These are phyloP conservation scores for Theretra japonica DNA, from an alignment of 2,888 invertebrate genomes.

Conservation along the genomic window DNA sequence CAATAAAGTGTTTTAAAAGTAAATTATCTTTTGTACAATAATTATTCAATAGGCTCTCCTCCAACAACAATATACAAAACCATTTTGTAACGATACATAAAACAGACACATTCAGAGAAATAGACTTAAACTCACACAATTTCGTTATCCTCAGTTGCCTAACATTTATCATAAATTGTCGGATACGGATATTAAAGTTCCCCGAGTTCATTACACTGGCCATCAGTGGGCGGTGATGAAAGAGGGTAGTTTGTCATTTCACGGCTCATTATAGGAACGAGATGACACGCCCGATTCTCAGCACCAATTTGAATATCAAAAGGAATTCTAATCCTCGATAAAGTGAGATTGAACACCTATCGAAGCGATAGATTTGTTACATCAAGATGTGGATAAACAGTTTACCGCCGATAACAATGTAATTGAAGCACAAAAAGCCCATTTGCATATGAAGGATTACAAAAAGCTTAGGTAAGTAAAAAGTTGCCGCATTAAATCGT, in stretches of 20 bases:
- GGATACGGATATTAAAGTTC: slow-evolving; percentile 52
- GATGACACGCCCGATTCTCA: slow-evolving; percentile 54
- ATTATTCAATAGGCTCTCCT: too few relatives aligned
- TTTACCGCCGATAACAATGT: slow-evolving; percentile 5
- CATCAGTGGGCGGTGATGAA: slow-evolving; percentile 68
- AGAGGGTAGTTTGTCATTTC: slow-evolving; percentile 71
- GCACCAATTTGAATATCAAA: slow-evolving; percentile 68
- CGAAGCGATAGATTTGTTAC: slow-evolving; percentile 35
- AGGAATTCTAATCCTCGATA: slow-evolving; percentile 43
- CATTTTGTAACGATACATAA: background rate
- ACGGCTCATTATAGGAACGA: slow-evolving; percentile 59
- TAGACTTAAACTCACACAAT: background rate
- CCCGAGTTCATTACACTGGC: slow-evolving; percentile 54
- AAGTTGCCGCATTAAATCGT: background rate
- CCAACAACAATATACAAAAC: too few relatives aligned
- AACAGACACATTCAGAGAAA: background rate
- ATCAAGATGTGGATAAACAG: slow-evolving; percentile 14
- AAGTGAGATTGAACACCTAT: slow-evolving; percentile 49
- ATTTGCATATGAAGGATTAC: slow-evolving; percentile 24
- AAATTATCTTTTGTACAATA: too few relatives aligned
- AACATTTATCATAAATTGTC: slow-evolving; percentile 47
- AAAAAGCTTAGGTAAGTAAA: background rate
- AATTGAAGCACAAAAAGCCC: slow-evolving; percentile 22
- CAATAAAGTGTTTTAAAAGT: too few relatives aligned
- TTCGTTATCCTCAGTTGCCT: slow-evolving; percentile 14